These are phyloP conservation scores for Philonicus albiceps DNA, from an alignment of 2,888 invertebrate genomes.

Conservation along the genomic window DNA sequence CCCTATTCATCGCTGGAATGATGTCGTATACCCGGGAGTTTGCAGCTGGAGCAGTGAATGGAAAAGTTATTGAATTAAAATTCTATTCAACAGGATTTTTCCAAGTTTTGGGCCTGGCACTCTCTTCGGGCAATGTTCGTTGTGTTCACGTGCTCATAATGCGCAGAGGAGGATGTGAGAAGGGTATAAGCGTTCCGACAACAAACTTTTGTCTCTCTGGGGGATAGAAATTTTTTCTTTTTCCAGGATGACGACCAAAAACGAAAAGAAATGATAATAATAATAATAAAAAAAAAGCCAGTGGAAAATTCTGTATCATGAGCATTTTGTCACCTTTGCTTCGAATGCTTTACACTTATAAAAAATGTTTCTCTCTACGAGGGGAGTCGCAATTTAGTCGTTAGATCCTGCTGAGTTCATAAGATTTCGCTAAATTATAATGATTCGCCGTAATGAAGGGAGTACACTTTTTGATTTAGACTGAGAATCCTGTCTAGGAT, in stretches of 20 bases:
- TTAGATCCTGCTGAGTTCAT: background rate
- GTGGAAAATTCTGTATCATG: background rate
- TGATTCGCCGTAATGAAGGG: conserved; percentile 22
- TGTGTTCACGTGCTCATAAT: conserved; percentile 19
- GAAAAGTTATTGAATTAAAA: conserved; percentile 42
- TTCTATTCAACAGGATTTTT: conserved; percentile 39
- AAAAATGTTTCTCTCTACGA: background rate
- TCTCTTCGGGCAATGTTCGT: background rate
- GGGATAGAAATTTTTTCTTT: conserved; percentile 19
- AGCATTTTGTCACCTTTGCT: conserved; percentile 26
- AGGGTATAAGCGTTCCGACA: background rate
- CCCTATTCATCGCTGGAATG: conserved; percentile 33
- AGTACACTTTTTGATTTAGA: background rate
- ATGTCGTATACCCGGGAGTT: conserved; percentile 25
- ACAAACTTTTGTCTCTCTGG: conserved; percentile 39
- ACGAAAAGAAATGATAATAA: background rate
- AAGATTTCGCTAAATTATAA: background rate
- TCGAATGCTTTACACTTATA: background rate
- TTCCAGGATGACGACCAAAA: conserved; percentile 10
- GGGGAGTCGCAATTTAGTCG: background rate
- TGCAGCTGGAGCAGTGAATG: background rate
- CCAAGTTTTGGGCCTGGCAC: conserved; percentile 16
- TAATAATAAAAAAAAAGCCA: background rate
- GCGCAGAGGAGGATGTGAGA: background rate
- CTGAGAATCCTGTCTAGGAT: background rate